Percentiles rank a stretch among this genome's conserved stretches.
These are phyloP conservation scores for Apogon talboti DNA, from an alignment of 2,797 vertebrate genomes.

Conservation along the genomic window DNA sequence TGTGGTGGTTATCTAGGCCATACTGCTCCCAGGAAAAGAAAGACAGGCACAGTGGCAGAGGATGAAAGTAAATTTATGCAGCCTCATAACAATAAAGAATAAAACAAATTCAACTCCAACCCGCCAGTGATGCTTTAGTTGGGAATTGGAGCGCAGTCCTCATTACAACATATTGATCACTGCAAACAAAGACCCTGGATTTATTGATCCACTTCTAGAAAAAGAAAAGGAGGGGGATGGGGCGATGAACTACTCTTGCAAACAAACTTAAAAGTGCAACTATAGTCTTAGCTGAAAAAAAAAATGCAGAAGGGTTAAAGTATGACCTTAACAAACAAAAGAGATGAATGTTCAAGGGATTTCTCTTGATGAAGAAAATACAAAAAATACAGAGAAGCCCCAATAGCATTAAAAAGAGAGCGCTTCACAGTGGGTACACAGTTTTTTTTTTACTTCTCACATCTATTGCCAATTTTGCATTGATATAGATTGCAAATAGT, in stretches of 20 bases:
- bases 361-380: conserved; percentile 51
- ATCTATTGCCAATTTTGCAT: conserved; percentile 6
- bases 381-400: conserved; percentile 35
- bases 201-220: conserved; percentile 82
- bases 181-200: conserved; percentile 86
- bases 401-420: conserved; percentile 34
- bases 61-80: conserved; percentile 74
- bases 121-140: conserved; percentile 70
- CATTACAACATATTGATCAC: conserved; percentile 90
- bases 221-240: conserved; percentile 45
- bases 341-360: conserved; percentile 33
- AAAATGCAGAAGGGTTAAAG: conserved; percentile 7
- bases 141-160: conserved; percentile 84
- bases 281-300: conserved; percentile 50
- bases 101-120: conserved; percentile 72
- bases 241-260: conserved; percentile 46
- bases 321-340: conserved; percentile 30
- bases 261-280: conserved; percentile 58
- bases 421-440: conserved; percentile 22
- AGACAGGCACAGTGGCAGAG: conserved; percentile 43
- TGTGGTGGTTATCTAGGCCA: conserved; percentile 76
- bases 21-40: conserved; percentile 42
- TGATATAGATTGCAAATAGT: conserved; percentile 10
- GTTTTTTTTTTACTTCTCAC: conserved; percentile 12
- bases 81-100: conserved; percentile 78